Conservation (phyloP, 2,113 vertebrate species). For the Sula dactylatra region DNA sequence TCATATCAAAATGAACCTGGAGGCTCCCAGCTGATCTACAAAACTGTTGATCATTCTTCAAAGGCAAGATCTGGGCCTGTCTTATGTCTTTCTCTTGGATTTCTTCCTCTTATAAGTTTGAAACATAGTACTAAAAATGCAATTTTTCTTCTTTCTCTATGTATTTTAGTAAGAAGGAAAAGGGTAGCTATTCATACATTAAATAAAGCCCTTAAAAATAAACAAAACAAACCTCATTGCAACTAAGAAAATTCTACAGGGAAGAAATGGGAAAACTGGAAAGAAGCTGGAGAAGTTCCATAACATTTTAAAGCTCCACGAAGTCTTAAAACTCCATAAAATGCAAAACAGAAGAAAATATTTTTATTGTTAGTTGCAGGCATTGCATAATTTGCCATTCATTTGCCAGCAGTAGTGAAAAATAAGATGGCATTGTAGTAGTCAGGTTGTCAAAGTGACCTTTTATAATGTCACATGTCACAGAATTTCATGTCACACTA, state of each 20-base stretch:
- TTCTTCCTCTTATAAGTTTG: background rate
- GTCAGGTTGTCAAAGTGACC: conserved; percentile 74
- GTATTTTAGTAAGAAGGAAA: background rate
- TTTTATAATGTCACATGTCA: conserved; percentile 81
- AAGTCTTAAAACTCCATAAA: background rate
- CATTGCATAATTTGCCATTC: background rate
- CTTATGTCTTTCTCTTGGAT: background rate
- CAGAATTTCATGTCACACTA: conserved; percentile 72
- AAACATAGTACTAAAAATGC: background rate
- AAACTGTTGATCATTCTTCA: background rate
- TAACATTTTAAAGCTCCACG: background rate
- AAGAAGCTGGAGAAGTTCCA: background rate
- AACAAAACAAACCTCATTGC: background rate
- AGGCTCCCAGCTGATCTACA: background rate
- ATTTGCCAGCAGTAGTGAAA: conserved; percentile 15
- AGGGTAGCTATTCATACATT: background rate
- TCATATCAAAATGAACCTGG: background rate
- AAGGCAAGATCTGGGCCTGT: background rate
- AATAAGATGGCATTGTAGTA: conserved; percentile 9
- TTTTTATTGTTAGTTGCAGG: conserved; percentile 11
- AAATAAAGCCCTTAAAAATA: background rate
- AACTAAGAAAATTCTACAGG: background rate
- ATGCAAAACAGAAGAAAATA: background rate
- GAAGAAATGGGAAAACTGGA: background rate
- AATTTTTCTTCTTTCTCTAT: background rate